Conservation (phyloP, 2,113 vertebrate species). For the Neopipo cinnamomea region DNA sequence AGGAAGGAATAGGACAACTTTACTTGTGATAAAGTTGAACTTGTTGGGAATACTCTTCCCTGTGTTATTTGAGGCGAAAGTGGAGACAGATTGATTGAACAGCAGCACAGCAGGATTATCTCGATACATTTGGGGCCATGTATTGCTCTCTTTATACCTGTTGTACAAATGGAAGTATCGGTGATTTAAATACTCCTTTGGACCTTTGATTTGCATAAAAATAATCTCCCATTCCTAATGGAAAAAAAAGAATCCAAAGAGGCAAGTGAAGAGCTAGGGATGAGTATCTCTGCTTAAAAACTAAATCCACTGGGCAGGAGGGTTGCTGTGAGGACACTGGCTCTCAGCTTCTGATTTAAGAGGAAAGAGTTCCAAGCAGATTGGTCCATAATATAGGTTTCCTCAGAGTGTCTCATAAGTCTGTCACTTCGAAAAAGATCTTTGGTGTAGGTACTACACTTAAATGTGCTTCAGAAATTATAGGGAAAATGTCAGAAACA, state of each 20-base stretch:
- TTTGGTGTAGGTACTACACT: neutral
- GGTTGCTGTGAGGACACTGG: neutral
- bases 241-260: neutral
- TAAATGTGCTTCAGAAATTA: neutral
- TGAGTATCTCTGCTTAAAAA: neutral
- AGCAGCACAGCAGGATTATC: neutral
- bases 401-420: neutral
- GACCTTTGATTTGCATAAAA: neutral
- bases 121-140: rapidly evolving
- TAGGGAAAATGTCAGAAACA: neutral
- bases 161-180: neutral
- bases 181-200: neutral
- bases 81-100: neutral
- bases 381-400: neutral
- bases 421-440: neutral
- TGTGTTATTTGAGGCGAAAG: neutral
- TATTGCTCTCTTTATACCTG: neutral
- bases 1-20: slow-evolving; percentile 57
- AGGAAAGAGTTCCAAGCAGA: neutral
- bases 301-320: neutral
- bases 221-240: neutral
- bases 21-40: slow-evolving; percentile 32
- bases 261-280: neutral
- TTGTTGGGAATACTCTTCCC: neutral
- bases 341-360: neutral